Percentiles rank a stretch among this genome's conserved stretches.
These are phyloP conservation scores for Drosophila oshimai DNA, from an alignment of 1,140 invertebrate genomes.

Conservation along the genomic window DNA sequence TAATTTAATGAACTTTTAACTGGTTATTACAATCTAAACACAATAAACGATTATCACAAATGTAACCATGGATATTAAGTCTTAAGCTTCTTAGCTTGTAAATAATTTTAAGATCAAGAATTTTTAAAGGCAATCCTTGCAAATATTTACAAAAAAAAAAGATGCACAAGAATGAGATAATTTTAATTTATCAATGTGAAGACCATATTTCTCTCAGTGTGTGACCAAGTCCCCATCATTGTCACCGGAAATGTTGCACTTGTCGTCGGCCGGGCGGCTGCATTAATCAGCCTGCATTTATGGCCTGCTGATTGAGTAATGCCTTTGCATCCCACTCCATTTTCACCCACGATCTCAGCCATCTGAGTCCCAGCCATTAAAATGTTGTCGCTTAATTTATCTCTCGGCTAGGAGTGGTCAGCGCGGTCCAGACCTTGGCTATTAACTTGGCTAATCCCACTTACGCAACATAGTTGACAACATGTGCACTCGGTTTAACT, in stretches of 20 bases:
- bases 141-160: no score
- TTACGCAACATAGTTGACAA: conserved; percentile 50
- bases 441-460: conserved; percentile 27
- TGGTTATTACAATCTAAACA: no score
- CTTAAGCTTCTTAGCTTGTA: no score
- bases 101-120: no score
- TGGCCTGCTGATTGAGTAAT: conserved; percentile 70
- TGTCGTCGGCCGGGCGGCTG: conserved; percentile 43
- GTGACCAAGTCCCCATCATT: conserved; percentile 5
- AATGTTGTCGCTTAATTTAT: conserved; percentile 75
- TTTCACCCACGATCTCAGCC: neutral
- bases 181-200: no score
- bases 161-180: no score
- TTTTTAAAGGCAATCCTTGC: no score
- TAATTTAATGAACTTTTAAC: no score
- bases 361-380: conserved; percentile 51
- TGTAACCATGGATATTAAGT: no score
- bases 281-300: conserved; percentile 66
- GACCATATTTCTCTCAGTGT: neutral
- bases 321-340: neutral
- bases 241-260: conserved; percentile 66
- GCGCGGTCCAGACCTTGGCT: neutral
- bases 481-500: neutral
- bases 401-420: conserved; percentile 8
- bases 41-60: no score